Percentiles rank a stretch among this genome's conserved stretches.
phyloP scores from a whole-genome alignment of 1,140 invertebrate genomes.

The Hyles euphorbiae region DNA sequence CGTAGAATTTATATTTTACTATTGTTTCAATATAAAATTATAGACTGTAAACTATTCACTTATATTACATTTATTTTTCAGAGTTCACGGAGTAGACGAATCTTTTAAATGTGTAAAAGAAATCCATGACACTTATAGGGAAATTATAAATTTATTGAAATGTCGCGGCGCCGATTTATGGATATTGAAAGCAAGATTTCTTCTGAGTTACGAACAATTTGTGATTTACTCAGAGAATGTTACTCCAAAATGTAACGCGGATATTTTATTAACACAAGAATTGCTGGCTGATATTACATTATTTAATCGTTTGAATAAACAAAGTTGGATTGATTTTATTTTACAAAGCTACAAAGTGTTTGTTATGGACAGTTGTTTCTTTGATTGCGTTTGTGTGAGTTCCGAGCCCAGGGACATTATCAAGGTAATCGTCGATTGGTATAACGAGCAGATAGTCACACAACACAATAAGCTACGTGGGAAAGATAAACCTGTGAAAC shows the following conservation, averaged over 20 bases:
- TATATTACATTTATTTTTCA: slow-evolving; percentile 25
- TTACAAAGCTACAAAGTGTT: slow-evolving; percentile 68
- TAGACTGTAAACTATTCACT: background rate
- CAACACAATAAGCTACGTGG: slow-evolving; percentile 35
- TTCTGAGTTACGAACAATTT: slow-evolving; percentile 63
- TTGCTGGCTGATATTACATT: slow-evolving; percentile 38
- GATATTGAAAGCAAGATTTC: slow-evolving; percentile 51
- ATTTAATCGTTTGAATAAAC: slow-evolving; percentile 61
- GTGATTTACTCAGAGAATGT: slow-evolving; percentile 46
- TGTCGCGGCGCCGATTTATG: slow-evolving; percentile 54
- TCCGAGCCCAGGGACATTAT: slow-evolving; percentile 46
- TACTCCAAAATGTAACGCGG: slow-evolving; percentile 45
- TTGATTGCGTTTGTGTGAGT: slow-evolving; percentile 57
- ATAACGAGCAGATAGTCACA: slow-evolving; percentile 51
- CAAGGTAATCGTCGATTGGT: slow-evolving; percentile 52
- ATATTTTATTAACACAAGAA: slow-evolving; percentile 44
- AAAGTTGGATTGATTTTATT: slow-evolving; percentile 67
- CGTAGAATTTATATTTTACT: slow-evolving; percentile 19
- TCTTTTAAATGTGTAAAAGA: slow-evolving; percentile 51
- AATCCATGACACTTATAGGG: slow-evolving; percentile 57
- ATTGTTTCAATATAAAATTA: slow-evolving; percentile 9
- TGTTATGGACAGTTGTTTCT: slow-evolving; percentile 63
- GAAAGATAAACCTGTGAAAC: slow-evolving; percentile 39
- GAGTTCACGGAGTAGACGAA: slow-evolving; percentile 42
- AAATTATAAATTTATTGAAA: slow-evolving; percentile 52